Evolutionary conservation across 2,113 vertebrate genomes (phyloP).

Genomic region (Phalacrocorax carbo): DNA sequence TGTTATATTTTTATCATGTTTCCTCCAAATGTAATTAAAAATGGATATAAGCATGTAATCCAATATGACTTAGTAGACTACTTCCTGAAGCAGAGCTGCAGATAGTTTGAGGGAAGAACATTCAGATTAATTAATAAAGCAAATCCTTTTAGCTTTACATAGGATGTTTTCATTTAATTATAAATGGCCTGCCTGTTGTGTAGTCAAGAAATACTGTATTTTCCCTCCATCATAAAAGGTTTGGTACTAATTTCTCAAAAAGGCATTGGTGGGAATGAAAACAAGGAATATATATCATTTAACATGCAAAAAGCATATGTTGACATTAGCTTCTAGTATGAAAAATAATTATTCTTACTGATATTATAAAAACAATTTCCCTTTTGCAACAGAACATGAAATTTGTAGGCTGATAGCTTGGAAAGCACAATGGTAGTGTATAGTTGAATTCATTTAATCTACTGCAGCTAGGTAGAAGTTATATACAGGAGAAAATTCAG

Average conservation of each 20-base stretch:
- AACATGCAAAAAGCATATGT: background rate
- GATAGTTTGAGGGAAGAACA: background rate
- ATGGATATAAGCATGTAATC: slow-evolving; percentile 20
- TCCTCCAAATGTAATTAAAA: slow-evolving; percentile 61
- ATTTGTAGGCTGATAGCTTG: background rate
- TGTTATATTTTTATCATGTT: slow-evolving; percentile 27
- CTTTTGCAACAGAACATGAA: background rate
- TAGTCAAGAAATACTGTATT: background rate
- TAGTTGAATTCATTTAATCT: background rate
- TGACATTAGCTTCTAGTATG: background rate
- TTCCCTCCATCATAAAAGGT: background rate
- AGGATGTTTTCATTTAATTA: slow-evolving; percentile 17
- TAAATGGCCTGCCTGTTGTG: background rate
- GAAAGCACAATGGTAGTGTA: background rate
- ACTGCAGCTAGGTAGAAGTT: background rate
- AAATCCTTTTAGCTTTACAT: slow-evolving; percentile 32
- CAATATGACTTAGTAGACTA: background rate
- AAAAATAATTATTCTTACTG: background rate
- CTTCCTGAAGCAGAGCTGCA: slow-evolving; percentile 5
- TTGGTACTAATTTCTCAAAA: background rate
- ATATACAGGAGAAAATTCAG: background rate
- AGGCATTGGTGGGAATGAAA: background rate
- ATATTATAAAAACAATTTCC: background rate
- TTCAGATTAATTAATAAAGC: slow-evolving; percentile 40
- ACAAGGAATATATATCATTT: background rate